phyloP scores from a whole-genome alignment of 2,888 invertebrate species.

The Acanthopleura granulata region DNA sequence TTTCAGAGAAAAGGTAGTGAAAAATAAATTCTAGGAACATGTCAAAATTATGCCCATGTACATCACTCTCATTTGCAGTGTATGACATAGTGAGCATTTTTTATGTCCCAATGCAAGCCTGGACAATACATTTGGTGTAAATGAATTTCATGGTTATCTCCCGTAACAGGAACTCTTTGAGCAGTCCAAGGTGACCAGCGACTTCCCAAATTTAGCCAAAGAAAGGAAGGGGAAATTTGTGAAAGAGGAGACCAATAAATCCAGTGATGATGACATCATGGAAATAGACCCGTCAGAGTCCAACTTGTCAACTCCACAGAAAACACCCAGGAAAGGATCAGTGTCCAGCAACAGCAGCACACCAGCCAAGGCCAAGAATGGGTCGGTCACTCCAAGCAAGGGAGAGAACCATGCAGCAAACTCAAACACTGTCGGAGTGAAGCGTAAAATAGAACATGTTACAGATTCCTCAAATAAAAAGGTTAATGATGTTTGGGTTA shows the following conservation, averaged over 20 bases:
- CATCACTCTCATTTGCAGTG: too few relatives aligned
- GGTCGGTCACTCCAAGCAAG: constrained; percentile 11
- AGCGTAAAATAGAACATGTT: constrained; percentile 18
- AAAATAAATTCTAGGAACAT: too few relatives aligned
- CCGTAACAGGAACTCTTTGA: constrained; percentile 58
- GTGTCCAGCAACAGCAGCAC: not conserved
- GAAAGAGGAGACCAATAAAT: constrained; percentile 25
- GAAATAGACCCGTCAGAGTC: not conserved
- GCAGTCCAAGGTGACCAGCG: constrained; percentile 67
- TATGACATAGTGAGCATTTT: too few relatives aligned
- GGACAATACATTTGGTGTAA: too few relatives aligned
- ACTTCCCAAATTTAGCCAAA: constrained; percentile 50
- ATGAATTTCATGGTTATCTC: constrained; percentile 1
- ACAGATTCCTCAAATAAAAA: constrained; percentile 21
- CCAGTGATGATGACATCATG: not conserved
- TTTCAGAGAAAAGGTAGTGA: too few relatives aligned
- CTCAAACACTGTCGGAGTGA: constrained; percentile 23
- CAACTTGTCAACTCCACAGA: not conserved
- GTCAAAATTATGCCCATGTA: too few relatives aligned
- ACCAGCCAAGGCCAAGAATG: constrained; percentile 17
- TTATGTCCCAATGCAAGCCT: too few relatives aligned
- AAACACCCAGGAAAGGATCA: constrained; percentile 1
- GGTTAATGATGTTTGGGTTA: not conserved
- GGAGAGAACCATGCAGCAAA: constrained; percentile 18
- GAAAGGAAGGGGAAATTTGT: constrained; percentile 26